Conservation (phyloP, 2,888 invertebrate genomes). For the Megastigmus dorsalis region DNA sequence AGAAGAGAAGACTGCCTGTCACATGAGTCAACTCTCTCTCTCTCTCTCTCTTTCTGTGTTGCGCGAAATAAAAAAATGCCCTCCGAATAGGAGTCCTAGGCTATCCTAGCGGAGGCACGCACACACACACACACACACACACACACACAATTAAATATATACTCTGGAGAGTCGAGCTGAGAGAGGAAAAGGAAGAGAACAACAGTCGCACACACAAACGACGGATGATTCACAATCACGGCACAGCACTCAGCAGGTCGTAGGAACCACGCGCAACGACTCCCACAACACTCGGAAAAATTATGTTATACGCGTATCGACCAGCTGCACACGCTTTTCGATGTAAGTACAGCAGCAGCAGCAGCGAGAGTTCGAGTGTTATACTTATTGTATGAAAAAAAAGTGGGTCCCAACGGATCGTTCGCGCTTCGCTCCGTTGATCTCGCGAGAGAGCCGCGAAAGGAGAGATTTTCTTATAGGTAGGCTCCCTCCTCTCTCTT, state of each 20-base stretch:
- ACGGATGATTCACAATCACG: conserved; percentile 24
- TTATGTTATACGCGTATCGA: not conserved
- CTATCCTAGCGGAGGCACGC: not conserved
- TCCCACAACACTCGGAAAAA: conserved; percentile 7
- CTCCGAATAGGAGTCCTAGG: too few relatives aligned
- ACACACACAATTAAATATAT: too few relatives aligned
- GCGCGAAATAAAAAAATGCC: not conserved
- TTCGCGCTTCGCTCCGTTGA: conserved; percentile 8
- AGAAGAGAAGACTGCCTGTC: not conserved
- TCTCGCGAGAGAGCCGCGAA: too few relatives aligned
- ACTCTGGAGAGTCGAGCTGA: too few relatives aligned
- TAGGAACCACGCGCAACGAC: not conserved
- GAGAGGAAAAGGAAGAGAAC: conserved; percentile 19
- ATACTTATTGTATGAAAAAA: conserved; percentile 9
- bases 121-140: not conserved
- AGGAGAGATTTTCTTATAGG: conserved; percentile 28
- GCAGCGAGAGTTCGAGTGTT: too few relatives aligned
- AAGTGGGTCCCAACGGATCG: conserved; percentile 26
- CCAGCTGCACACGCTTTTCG: conserved; percentile 8
- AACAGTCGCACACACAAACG: too few relatives aligned
- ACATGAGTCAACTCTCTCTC: too few relatives aligned
- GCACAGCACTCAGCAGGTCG: not conserved
- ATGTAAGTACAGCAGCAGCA: too few relatives aligned
- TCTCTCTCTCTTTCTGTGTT: too few relatives aligned
- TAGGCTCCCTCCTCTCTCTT: too few relatives aligned